Base-by-base conservation (phyloP, 2,888 invertebrate genomes). In the Synanthedon formicaeformis region DNA sequence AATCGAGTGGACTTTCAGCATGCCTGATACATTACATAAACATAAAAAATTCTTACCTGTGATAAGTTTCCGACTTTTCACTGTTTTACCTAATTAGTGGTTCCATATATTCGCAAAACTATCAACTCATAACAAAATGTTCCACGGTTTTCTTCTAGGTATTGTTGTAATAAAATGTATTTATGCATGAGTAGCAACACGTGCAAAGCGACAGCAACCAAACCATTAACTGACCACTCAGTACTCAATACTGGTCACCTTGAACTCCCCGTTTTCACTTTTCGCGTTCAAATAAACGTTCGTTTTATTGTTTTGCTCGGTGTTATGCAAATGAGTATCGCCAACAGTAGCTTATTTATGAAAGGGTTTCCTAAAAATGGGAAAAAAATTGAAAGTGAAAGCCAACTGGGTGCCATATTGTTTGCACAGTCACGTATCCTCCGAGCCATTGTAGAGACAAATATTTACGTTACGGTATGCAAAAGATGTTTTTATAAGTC, bases 401-500 rank as follows among this genome's bases (percentile, higher is more conserved):
- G 80, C 76, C 83, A 79, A 77, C 75, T 81, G 81, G 75, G 63
- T 59, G 75, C 34, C 81, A 78, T 70, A 83, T 80, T 83, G 84
- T 78, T 59, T 63, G 56, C 55, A 62, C 59, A 68, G 77, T 75
- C 78, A 81, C 80, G 81, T 81, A 77, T 78, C 79, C 77, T 73
- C 64, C 64, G 57, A 56, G 56, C 77, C 70, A 76, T 84, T 81
- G 78, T 78, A 51, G 58, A 59, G 58, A 78, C 81, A 83, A 87
- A 86, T 87, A 87, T 87, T 87, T 84, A 86, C 80, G 78, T 77
- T 76, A 65, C 65, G 61, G 63, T 63, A 85, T 87, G 87, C 87
- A 86, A 86, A 87, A 84, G 67, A 79, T 71, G 75, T 85, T 86
- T 86, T 85, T 80, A 74, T 68, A 68, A 66, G 64, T 53, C 51